A percentile compares a stretch with the other conserved stretches of the same genome.
Evolutionary conservation across 2,113 vertebrate genomes (phyloP).

Genomic region (Phyllopteryx taeniolatus): DNA sequence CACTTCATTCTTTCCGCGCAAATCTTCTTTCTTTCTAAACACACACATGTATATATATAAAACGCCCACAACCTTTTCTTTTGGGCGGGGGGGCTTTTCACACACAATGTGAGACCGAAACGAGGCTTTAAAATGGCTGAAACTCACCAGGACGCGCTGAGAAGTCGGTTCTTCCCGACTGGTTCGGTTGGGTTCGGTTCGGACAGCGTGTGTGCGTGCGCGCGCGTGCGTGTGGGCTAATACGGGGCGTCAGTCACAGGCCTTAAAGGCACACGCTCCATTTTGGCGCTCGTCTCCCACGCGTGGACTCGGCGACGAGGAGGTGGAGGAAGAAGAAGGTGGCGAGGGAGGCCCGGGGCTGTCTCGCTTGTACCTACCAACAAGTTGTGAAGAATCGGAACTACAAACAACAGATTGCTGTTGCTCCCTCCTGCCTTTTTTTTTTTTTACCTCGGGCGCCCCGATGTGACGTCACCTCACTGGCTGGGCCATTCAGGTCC

Average conservation of each 20-base stretch:
- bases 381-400: background rate
- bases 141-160: slow-evolving; percentile 9
- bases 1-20: background rate
- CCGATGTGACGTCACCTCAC: background rate
- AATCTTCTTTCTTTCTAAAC: slow-evolving; percentile 11
- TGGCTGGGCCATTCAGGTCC: background rate
- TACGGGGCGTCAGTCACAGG: slow-evolving; percentile 70
- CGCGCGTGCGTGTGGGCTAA: slow-evolving; percentile 51
- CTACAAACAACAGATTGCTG: background rate
- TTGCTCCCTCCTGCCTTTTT: background rate
- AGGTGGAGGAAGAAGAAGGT: background rate
- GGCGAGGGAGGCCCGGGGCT: background rate
- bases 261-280: slow-evolving; percentile 74
- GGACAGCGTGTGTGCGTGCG: slow-evolving; percentile 41
- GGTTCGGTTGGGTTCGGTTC: background rate
- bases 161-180: background rate
- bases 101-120: background rate
- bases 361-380: background rate
- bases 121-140: slow-evolving; percentile 3
- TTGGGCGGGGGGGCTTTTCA: background rate
- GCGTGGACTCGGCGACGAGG: background rate
- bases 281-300: slow-evolving; percentile 41
- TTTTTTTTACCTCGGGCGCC: background rate
- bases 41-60: background rate
- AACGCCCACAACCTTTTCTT: background rate